These are phyloP conservation scores for Tyto alba DNA, from an alignment of 2,113 vertebrate species.

Conservation along the genomic window DNA sequence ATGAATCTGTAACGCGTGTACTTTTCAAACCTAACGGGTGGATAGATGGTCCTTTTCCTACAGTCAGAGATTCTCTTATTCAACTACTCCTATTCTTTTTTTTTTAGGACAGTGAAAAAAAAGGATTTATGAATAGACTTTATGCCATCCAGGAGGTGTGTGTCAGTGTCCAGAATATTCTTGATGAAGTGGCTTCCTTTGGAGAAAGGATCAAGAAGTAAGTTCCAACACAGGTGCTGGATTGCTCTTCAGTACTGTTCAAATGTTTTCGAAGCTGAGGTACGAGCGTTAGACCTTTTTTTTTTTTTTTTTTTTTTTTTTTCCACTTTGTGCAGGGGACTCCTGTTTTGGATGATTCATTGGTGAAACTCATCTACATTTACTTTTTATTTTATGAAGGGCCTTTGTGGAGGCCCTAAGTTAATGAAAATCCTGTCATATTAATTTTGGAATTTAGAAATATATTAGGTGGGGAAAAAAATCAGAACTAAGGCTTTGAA, in stretches of 20 bases:
- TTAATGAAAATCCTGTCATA: slow-evolving; percentile 22
- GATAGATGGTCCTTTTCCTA: background rate
- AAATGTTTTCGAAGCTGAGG: background rate
- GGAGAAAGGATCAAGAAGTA: slow-evolving; percentile 98
- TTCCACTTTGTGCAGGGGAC: background rate
- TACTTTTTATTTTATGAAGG: too few species aligned
- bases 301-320: background rate
- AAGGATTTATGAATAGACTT: slow-evolving; percentile 97
- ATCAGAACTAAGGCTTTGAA: slow-evolving; percentile 23
- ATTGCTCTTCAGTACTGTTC: background rate
- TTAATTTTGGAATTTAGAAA: slow-evolving; percentile 39
- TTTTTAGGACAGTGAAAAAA: slow-evolving; percentile 92
- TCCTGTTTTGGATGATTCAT: background rate
- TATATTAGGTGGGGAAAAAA: background rate
- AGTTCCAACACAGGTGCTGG: slow-evolving; percentile 60
- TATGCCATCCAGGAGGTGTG: slow-evolving; percentile 99
- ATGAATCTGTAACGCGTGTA: fast-evolving
- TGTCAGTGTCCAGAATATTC: slow-evolving; percentile 92
- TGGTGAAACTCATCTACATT: background rate
- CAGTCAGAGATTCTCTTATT: background rate
- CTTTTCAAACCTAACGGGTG: background rate
- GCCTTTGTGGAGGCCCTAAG: background rate
- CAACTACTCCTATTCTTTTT: background rate
- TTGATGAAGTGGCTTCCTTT: slow-evolving; percentile 95
- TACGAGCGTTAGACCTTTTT: background rate